These are phyloP conservation scores for Sphyrna mokarran DNA, from an alignment of 2,113 vertebrate genomes.

Conservation along the genomic window DNA sequence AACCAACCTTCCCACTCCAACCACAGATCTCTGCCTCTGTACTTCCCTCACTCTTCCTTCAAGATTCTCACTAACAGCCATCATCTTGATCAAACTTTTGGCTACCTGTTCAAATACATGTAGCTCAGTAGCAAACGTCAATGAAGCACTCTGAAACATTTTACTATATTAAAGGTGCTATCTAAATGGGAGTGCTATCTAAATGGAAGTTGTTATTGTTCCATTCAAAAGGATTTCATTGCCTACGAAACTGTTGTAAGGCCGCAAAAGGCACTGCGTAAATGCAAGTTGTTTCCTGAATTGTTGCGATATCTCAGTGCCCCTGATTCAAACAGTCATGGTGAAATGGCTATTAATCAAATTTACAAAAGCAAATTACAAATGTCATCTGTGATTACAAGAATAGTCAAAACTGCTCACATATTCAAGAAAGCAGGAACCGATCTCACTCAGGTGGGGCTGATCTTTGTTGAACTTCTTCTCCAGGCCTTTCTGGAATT, in stretches of 20 bases:
- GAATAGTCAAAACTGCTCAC: constrained; percentile 58
- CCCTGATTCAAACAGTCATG: neutral
- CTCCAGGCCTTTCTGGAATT: constrained; percentile 81
- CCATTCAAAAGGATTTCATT: neutral
- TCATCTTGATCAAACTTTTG: neutral
- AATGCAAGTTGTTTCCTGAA: neutral
- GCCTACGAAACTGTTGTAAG: neutral
- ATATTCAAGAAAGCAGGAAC: constrained; percentile 88
- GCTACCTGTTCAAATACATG: neutral
- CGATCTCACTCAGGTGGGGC: constrained; percentile 86
- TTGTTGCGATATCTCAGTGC: neutral
- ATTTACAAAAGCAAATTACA: neutral
- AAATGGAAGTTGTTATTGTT: neutral
- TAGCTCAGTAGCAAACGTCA: neutral
- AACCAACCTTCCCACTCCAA: neutral
- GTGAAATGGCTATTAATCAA: neutral
- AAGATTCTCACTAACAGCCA: neutral
- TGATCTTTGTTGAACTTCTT: constrained; percentile 82
- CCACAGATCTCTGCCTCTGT: neutral
- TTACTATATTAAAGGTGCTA: neutral
- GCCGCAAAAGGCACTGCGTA: neutral
- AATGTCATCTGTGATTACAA: neutral
- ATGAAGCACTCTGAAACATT: neutral
- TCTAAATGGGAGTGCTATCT: neutral
- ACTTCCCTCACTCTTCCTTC: neutral